Evolutionary conservation across 1,140 invertebrate genomes (phyloP).

Genomic region (Trichoplusia ni): DNA sequence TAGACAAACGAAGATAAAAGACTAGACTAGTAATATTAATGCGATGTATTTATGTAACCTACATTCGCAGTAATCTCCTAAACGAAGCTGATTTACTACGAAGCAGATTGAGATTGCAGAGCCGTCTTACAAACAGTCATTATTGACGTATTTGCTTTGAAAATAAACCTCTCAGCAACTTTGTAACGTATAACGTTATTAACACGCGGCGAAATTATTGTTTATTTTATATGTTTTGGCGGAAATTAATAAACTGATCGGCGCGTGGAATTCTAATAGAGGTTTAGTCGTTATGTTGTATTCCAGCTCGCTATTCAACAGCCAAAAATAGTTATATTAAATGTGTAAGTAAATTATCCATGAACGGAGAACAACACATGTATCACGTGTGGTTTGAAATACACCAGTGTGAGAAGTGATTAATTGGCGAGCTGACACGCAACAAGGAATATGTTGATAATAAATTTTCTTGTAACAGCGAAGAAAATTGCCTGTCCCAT

Average conservation of each 20-base stretch:
- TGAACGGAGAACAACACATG: background rate
- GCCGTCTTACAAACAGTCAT: background rate
- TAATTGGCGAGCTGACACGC: background rate
- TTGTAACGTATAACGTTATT: constrained; percentile 31
- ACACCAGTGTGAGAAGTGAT: background rate
- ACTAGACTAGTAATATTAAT: no score
- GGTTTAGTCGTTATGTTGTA: background rate
- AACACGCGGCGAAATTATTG: constrained; percentile 24
- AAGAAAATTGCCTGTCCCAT: constrained; percentile 11
- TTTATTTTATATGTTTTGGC: constrained; percentile 27
- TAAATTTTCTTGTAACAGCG: constrained; percentile 15
- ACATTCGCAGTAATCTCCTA: background rate
- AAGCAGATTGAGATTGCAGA: constrained; percentile 10
- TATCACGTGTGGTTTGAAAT: background rate
- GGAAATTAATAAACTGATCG: constrained; percentile 33
- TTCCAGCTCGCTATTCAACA: background rate
- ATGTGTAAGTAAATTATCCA: background rate
- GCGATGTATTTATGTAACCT: background rate
- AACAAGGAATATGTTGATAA: background rate
- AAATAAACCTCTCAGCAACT: constrained; percentile 32
- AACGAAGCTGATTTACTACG: background rate
- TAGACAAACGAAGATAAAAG: no score
- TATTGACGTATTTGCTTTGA: constrained; percentile 26
- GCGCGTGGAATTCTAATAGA: constrained; percentile 3
- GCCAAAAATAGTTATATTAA: background rate